Base-by-base conservation (phyloP, 2,888 invertebrate genomes). In the Lampropteryx suffumata region DNA sequence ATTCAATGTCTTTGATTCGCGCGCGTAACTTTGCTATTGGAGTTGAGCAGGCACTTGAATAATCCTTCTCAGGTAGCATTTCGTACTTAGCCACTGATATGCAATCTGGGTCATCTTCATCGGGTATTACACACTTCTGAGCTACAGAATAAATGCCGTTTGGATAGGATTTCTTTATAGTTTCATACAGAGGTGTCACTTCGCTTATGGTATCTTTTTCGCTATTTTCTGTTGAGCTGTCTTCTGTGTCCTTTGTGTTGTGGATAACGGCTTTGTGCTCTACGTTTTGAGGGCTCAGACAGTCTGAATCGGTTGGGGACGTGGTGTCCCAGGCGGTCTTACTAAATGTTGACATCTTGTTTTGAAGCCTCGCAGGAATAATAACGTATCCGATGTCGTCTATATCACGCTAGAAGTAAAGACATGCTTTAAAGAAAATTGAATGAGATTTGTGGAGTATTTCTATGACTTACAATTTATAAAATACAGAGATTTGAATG, bases 41-140 rank as follows among this genome's bases (percentile, higher is more conserved):
- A 0, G 89, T 90, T 0, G 89, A 90, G 43, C 84, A 90, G 33
- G 82, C 80, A 59, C 88, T 89, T 0, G 86, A 82, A 28, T 63
- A 78, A 1, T 81, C 80, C 33, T 79, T 80, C 4, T 78, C 80
- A 2, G 71, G 74, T 11, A 84, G 32, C 30, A 76, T 67, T 2
- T 79, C 69, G 55, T 77, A 82, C 53, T 72, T 73, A 0, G 73
- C 43, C 0, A 61, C 30, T 0, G 72, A 67, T n/a, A 55, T 39
- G 11, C 57, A 54, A 24, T 67, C 75, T 0, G 40, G 37, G 10
- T 54, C 62, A 3, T 82, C 79, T 0, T 79, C 80, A 28, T 85
- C 82, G 0, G 73, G 69, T 35, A 79, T 48, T 13, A 69, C 79
- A 55, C 78, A 82, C 58, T 77, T 82, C 34, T 82, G 76, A 10